Evolutionary conservation across 2,113 vertebrate species (phyloP), one percentile per base, ranked within the genome.

Genomic region (Lampris megalopsis): DNA sequence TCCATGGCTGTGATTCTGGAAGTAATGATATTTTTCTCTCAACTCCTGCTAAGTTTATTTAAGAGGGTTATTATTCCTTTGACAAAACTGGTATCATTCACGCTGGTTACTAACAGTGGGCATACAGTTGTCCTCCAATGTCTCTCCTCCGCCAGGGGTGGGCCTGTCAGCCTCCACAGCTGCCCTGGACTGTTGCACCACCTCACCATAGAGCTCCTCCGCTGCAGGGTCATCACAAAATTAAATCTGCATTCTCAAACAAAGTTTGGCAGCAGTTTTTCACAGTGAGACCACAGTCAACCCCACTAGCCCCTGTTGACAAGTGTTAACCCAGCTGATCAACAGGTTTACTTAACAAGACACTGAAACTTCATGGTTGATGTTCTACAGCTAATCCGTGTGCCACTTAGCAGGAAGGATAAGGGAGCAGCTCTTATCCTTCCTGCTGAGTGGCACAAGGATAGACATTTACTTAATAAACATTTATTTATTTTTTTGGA

Each of bases 181-280:
- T 56, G 50, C 1, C 64, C 50, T 79, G 73, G 84, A 74, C 78
- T 70, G 68, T n/a, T 85, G 47, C 59, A 87, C 3, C 65, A 77
- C 50, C 45, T 86, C 81, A 35, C 63, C 65, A 76, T 79, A 77
- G 50, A 50, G 8, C 13, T 86, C 82, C 13, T 71, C 74, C 10
- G 80, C 87, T 88, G 77, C 13, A 76, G 65, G 35, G 47, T 13
- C 82, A 80, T 40, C 42, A 83, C 0, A 78, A 0, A 0, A 4
- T 66, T 40, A 43, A 13, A 68, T 9, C 7, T 0, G 41, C 54
- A 40, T 13, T 24, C 24, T 24, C 24, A 35, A 13, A 53, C 2
- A 36, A 57, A 70, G 9, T 71, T 52, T 68, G 35, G 35, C 36
- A 9, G 36, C 5, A 63, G 24, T 24, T 24, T 24, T 48, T 4